phyloP scores from a whole-genome alignment of 2,888 invertebrate species.

The Melipona bicolor region DNA sequence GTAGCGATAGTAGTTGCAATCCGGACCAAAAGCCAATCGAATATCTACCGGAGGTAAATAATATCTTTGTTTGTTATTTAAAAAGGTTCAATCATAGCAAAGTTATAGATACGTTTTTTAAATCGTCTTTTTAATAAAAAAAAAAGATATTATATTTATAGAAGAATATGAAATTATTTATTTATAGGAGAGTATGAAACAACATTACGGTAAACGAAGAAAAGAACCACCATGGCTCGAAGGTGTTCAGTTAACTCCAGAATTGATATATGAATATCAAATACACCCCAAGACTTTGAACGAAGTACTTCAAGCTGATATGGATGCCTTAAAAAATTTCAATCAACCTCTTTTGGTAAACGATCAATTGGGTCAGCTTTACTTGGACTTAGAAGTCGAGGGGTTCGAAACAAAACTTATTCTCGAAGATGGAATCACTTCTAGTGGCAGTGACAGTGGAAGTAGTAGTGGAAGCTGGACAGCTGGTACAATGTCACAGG shows the following conservation, averaged over 20 bases:
- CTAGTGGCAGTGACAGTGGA: constrained; percentile 85
- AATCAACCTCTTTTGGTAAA: constrained; percentile 89
- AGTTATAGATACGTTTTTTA: neutral
- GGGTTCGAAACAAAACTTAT: constrained; percentile 86
- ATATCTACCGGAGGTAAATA: constrained; percentile 55
- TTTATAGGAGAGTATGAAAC: constrained; percentile 33
- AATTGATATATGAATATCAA: constrained; percentile 90
- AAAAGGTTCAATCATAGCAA: neutral
- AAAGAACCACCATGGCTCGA: constrained; percentile 89
- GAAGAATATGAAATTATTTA: constrained; percentile 21
- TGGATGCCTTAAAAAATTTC: constrained; percentile 85
- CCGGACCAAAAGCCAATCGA: constrained; percentile 67
- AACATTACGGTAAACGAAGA: constrained; percentile 63
- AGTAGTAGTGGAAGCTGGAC: constrained; percentile 81
- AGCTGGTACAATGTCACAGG: constrained; percentile 72
- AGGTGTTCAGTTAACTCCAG: constrained; percentile 87
- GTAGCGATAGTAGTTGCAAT: constrained; percentile 75
- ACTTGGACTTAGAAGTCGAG: constrained; percentile 88
- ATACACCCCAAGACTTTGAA: constrained; percentile 86
- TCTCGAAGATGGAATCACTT: constrained; percentile 87
- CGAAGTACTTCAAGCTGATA: constrained; percentile 88
- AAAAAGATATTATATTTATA: neutral
- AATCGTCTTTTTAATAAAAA: neutral
- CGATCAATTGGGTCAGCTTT: constrained; percentile 90
- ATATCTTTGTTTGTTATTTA: neutral